phyloP scores from a whole-genome alignment of 2,797 vertebrate species.

The Pyrocephalus nanus region DNA sequence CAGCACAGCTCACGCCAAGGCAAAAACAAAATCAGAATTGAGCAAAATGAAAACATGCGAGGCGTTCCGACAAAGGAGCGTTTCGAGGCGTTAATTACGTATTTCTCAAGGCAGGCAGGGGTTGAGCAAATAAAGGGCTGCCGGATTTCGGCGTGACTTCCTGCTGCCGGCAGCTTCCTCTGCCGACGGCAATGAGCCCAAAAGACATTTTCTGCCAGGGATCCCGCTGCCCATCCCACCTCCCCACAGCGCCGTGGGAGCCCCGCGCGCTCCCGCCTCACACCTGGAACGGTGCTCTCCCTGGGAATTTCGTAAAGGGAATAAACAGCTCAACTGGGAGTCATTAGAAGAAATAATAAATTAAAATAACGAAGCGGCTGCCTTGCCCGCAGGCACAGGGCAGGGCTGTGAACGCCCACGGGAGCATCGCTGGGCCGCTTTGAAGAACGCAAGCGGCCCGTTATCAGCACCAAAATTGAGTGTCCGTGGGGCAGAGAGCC shows the following conservation, averaged over 20 bases:
- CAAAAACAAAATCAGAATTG: not conserved
- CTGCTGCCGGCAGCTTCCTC: slow-evolving; percentile 60
- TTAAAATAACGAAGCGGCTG: not conserved
- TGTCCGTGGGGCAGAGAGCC: not conserved
- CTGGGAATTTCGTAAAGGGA: not conserved
- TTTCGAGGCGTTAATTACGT: not conserved
- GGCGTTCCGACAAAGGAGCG: not conserved
- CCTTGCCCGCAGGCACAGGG: slow-evolving; percentile 28
- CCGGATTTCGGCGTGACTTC: slow-evolving; percentile 64
- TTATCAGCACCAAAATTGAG: not conserved
- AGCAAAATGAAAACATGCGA: accelerated
- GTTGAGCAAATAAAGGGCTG: slow-evolving; percentile 61
- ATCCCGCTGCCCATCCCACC: not conserved
- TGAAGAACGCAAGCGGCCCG: not conserved
- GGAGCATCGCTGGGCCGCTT: slow-evolving; percentile 5
- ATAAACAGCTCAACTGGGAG: not conserved
- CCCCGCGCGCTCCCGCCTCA: accelerated
- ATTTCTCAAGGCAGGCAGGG: slow-evolving; percentile 48
- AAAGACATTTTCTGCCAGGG: slow-evolving; percentile 45
- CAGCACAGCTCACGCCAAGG: not conserved
- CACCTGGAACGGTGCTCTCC: not conserved
- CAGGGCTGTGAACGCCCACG: slow-evolving; percentile 41
- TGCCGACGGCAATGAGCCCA: not conserved
- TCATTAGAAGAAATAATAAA: slow-evolving; percentile 1
- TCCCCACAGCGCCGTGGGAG: not conserved